Evolutionary conservation across 2,797 vertebrate species (phyloP), one percentile per base, ranked within the genome.

Genomic region (Sarcoramphus papa): DNA sequence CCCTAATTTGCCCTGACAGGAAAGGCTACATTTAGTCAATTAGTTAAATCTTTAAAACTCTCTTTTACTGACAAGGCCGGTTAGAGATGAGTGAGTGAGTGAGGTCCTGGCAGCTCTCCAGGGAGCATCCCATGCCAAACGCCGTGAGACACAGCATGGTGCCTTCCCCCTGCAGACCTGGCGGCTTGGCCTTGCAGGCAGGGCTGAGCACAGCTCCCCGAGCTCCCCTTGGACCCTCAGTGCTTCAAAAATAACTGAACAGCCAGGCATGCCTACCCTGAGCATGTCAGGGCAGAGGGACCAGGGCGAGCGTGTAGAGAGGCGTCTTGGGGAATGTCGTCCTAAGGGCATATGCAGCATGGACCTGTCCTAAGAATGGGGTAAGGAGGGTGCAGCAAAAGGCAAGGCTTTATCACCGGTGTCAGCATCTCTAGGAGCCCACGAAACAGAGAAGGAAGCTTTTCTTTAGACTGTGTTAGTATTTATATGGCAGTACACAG

Each of bases 1-100:
- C 43, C 64, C 43, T 96, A 91, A 97, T 93, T 67, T 3, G 1
- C 59, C 30, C 76, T 83, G 95, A 90, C 91, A 96, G 82, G 85
- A 87, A 87, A 94, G 84, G 76, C 94, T 95, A 70, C 85, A 10
- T 85, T 88, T 82, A 70, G 83, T 79, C 85, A 92, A 96, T 91
- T 94, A 96, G 83, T 87, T 85, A 79, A 93, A 94, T 43, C 81
- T 92, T 90, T 57, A 47, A 93, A 91, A 63, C 54, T 65, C 89
- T 67, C 82, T 91, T 80, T 87, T 81, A 51, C 85, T 88, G 85
- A 94, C 94, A 85, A 23, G 0, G 1, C 41, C 2, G 23, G 81
- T 93, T 91, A 91, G 65, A 90, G 91, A 91, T 24, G 79, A 95
- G 63, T 12, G 63, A 95, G 63, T 12, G 63, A 91, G 73, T 33